Evolutionary conservation across 2,113 vertebrate species (phyloP).

Genomic region (Erythrolamprus reginae): DNA sequence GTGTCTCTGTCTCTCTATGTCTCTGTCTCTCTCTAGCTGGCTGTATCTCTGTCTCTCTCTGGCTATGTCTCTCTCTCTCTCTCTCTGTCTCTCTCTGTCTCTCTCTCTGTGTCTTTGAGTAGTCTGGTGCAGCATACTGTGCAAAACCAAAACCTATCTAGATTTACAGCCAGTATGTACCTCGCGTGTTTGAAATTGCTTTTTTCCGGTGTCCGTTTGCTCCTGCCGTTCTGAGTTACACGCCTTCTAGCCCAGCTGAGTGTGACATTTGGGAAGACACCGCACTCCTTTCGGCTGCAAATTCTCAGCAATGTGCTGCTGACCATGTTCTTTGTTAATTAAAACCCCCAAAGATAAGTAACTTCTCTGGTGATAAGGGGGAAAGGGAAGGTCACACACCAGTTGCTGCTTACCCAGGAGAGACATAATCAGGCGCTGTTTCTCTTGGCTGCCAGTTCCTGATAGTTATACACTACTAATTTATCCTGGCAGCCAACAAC

Average conservation of each 20-base stretch:
- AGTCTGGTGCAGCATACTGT: neutral
- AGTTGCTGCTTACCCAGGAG: neutral
- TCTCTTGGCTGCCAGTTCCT: neutral
- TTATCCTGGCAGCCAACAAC: neutral
- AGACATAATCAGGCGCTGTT: neutral
- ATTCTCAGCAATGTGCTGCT: neutral
- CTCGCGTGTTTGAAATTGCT: neutral
- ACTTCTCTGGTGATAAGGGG: neutral
- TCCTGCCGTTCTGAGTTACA: neutral
- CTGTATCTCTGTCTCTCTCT: no score
- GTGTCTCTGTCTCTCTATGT: neutral
- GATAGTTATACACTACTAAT: neutral
- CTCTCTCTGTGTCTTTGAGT: neutral
- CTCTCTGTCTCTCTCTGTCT: neutral
- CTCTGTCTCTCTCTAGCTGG: neutral
- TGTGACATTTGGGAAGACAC: neutral
- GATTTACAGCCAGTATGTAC: neutral
- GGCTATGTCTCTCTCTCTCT: neutral
- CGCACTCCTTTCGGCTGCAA: neutral
- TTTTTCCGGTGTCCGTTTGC: neutral
- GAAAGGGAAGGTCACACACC: neutral
- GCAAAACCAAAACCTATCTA: neutral
- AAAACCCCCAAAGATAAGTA: neutral
- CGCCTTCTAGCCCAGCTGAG: neutral
- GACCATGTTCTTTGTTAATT: constrained; percentile 8